Conservation (phyloP, 2,888 invertebrate species). For the Tigriopus californicus region DNA sequence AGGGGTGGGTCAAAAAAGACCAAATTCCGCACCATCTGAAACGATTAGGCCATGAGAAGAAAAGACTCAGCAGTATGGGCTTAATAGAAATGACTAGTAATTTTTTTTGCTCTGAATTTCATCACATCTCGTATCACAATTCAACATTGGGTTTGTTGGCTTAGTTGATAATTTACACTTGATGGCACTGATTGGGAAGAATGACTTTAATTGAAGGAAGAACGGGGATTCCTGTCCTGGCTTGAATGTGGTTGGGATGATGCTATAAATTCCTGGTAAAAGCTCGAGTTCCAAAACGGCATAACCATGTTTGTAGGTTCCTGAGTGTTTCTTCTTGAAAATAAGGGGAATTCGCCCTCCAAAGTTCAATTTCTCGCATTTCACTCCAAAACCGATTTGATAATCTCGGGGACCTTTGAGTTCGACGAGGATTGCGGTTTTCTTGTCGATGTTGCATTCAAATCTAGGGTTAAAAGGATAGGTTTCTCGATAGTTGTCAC, state of each 20-base stretch:
- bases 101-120: too few species aligned
- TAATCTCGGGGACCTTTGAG: slow-evolving; percentile 77
- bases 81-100: too few species aligned
- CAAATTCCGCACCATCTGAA: too few species aligned
- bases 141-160: too few species aligned
- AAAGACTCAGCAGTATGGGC: too few species aligned
- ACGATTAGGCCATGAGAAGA: too few species aligned
- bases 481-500: slow-evolving; percentile 53
- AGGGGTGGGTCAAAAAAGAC: not conserved
- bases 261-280: slow-evolving; percentile 59
- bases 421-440: slow-evolving; percentile 29
- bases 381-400: slow-evolving; percentile 64
- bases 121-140: too few species aligned
- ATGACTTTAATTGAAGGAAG: slow-evolving; percentile 54
- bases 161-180: too few species aligned
- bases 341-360: slow-evolving; percentile 30
- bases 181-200: slow-evolving; percentile 16
- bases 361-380: slow-evolving; percentile 33
- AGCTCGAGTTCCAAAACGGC: slow-evolving; percentile 56
- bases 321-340: slow-evolving; percentile 49
- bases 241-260: slow-evolving; percentile 63
- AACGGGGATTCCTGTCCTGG: slow-evolving; percentile 74
- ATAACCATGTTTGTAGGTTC: slow-evolving; percentile 53
- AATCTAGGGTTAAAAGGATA: slow-evolving; percentile 64
- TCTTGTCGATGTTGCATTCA: slow-evolving; percentile 34